Evolutionary conservation across 2,888 invertebrate genomes (phyloP), one percentile per base, ranked within the genome.

Genomic region (Caenorhabditis sp.): DNA sequence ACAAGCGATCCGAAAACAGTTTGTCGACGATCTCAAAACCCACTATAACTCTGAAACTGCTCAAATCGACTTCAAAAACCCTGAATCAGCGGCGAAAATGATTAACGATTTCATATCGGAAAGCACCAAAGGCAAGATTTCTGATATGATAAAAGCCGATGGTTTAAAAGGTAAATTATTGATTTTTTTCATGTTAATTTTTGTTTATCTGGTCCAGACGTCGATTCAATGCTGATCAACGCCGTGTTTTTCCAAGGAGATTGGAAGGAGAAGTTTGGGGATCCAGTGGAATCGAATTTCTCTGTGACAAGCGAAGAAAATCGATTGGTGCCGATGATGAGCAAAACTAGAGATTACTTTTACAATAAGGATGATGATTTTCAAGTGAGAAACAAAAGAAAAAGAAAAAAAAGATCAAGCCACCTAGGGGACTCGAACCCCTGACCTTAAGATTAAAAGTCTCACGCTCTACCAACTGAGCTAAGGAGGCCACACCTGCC

Each of bases 371-470:
- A 72, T 50, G 80, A 80, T 13, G 56, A 72, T 35, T 71, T 53
- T 56, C 47, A 78, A n/a, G 70, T 70, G 32, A 58, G 9, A 32
- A 32, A 32, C 32, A 32, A 32, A 32, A 32, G 58, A 24, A 65
- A 53, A 53, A 35, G 24, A 9, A 32, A 32, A 32, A 32, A 32
- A 32, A 32, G 32, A 32, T 37, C 22, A 13, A 22, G 51, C 51
- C 22, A 51, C 51, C 32, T 20, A 58, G 28, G 84, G 84, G 86
- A 64, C 84, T 85, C 86, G 86, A 86, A 83, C 82, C 86, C 83
- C 77, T 81, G 85, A 83, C 86, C 77, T 85, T 86, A 80, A 87
- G 85, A 87, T 87, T 87, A 86, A 86, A 85, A 86, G 85, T 87
- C 87, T 86, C 80, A 87, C 87, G 85, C 86, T 88, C 86, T 84